Evolutionary conservation across 2,888 invertebrate species (phyloP).

Genomic region (Iphiclides podalirius): DNA sequence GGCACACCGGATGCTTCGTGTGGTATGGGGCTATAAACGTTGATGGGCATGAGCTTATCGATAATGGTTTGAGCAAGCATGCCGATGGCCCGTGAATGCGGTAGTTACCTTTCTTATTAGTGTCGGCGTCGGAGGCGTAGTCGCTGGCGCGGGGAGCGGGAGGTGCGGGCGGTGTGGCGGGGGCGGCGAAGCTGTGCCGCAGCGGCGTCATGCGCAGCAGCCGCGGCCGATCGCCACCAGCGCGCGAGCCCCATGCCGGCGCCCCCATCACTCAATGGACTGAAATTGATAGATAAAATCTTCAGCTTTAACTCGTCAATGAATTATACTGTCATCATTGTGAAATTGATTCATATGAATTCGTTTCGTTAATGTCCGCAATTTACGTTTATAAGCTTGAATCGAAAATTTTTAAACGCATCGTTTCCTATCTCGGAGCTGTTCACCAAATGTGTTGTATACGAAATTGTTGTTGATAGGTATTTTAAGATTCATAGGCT

Average conservation of each 20-base stretch:
- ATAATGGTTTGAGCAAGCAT: conserved; percentile 10
- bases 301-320: not conserved
- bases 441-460: too few species aligned
- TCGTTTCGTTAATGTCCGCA: too few species aligned
- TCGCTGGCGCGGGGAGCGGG: conserved; percentile 62
- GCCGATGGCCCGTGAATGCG: not conserved
- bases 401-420: too few species aligned
- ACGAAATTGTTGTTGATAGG: too few species aligned
- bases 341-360: too few species aligned
- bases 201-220: conserved; percentile 81
- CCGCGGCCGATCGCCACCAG: conserved; percentile 69
- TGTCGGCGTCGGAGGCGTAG: conserved; percentile 81
- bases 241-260: conserved; percentile 71
- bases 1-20: too few species aligned
- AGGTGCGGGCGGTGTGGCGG: conserved; percentile 67
- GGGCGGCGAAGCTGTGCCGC: conserved; percentile 79
- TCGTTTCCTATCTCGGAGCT: too few species aligned
- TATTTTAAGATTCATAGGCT: too few species aligned
- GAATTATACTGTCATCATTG: too few species aligned
- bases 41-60: not conserved
- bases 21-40: too few species aligned
- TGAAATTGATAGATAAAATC: conserved; percentile 28
- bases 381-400: too few species aligned
- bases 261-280: conserved; percentile 58
- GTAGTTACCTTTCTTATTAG: conserved; percentile 77